Conservation (phyloP, 2,888 invertebrate genomes). For the Panorpa germanica region DNA sequence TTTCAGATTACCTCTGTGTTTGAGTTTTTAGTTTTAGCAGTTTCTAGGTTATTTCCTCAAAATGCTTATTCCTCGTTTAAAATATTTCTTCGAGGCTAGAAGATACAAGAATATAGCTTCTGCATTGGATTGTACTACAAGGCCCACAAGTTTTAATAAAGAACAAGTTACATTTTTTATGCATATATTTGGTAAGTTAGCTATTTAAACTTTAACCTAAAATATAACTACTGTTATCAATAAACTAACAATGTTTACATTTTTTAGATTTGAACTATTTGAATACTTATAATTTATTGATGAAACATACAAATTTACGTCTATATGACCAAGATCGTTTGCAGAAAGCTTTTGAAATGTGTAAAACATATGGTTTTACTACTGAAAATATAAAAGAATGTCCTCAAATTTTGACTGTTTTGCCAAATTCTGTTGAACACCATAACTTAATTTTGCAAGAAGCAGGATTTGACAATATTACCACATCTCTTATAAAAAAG, state of each 20-base stretch:
- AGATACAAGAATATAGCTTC: too few relatives aligned
- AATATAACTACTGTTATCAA: too few relatives aligned
- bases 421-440: conserved; percentile 35
- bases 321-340: conserved; percentile 20
- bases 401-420: conserved; percentile 35
- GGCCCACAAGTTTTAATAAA: too few relatives aligned
- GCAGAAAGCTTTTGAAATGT: conserved; percentile 21
- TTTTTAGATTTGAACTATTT: conserved; percentile 16
- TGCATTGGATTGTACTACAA: too few relatives aligned
- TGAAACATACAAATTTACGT: conserved; percentile 23
- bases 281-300: conserved; percentile 16
- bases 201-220: too few relatives aligned
- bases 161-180: too few relatives aligned
- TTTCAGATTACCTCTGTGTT: too few relatives aligned
- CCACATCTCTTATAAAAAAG: conserved; percentile 22
- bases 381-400: conserved; percentile 30
- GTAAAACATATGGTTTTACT: conserved; percentile 27
- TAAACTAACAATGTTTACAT: neutral
- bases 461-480: conserved; percentile 30
- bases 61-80: too few relatives aligned
- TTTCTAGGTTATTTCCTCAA: too few relatives aligned
- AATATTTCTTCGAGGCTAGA: too few relatives aligned
- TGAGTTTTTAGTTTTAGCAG: too few relatives aligned
- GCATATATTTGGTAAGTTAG: too few relatives aligned
- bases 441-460: conserved; percentile 39